phyloP scores from a whole-genome alignment of 2,113 vertebrate genomes.

The Myotis brandtii region DNA sequence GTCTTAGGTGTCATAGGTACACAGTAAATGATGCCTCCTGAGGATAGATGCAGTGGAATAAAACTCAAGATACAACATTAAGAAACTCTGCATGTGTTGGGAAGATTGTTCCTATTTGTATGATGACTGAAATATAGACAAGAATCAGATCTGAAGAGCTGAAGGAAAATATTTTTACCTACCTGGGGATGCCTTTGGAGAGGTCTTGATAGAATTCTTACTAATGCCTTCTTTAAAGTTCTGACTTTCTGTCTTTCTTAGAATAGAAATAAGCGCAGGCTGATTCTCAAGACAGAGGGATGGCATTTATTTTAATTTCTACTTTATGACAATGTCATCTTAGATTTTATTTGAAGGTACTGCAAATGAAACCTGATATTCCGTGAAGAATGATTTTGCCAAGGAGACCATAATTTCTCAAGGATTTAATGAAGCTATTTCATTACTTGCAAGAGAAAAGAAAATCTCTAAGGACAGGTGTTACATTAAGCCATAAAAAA shows the following conservation, averaged over 20 bases:
- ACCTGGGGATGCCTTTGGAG: neutral
- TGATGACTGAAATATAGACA: neutral
- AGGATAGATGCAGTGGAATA: neutral
- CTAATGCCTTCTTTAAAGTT: neutral
- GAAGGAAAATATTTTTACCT: neutral
- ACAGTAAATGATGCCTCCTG: neutral
- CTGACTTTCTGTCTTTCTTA: slow-evolving; percentile 41
- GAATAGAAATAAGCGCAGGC: slow-evolving; percentile 13
- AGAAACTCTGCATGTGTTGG: neutral
- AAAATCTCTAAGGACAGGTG: neutral
- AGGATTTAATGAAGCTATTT: slow-evolving; percentile 62
- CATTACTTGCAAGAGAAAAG: slow-evolving; percentile 39
- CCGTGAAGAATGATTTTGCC: slow-evolving; percentile 51
- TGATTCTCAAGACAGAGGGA: slow-evolving; percentile 1
- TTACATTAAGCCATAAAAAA: slow-evolving; percentile 34
- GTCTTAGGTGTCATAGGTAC: neutral
- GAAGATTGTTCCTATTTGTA: neutral
- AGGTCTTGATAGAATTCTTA: neutral
- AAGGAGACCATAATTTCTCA: slow-evolving; percentile 36
- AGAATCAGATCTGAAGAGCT: neutral
- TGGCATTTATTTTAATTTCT: slow-evolving; percentile 66
- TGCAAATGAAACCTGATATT: slow-evolving; percentile 49
- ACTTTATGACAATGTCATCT: slow-evolving; percentile 63
- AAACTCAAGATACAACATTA: neutral
- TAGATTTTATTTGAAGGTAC: slow-evolving; percentile 42